phyloP scores from a whole-genome alignment of 1,140 invertebrate genomes.

The Xylocopa sonorina region DNA sequence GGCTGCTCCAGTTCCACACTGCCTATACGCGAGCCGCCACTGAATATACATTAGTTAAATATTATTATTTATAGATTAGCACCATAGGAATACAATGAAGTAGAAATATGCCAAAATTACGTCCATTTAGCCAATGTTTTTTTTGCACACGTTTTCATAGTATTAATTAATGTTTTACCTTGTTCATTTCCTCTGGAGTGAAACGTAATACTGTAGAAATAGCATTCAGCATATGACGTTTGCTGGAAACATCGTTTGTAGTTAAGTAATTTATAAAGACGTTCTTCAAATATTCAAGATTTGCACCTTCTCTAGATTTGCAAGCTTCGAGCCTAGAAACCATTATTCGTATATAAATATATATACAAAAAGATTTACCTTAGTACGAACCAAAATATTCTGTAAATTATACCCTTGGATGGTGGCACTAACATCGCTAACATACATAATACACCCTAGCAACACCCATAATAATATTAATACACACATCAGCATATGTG shows the following conservation, averaged over 20 bases:
- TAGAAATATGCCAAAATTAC: neutral
- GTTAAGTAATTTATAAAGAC: slow-evolving; percentile 92
- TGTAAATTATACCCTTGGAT: no score
- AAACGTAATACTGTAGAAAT: slow-evolving; percentile 93
- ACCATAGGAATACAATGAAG: neutral
- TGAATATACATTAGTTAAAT: neutral
- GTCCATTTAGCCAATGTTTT: neutral
- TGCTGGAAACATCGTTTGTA: slow-evolving; percentile 86
- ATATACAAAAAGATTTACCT: no score
- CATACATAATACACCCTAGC: no score
- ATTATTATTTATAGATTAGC: neutral
- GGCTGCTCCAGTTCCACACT: no score
- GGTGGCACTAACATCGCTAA: no score
- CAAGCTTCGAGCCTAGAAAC: slow-evolving; percentile 86
- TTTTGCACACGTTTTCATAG: neutral
- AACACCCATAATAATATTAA: no score
- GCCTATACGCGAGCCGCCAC: no score
- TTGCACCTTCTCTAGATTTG: slow-evolving; percentile 91
- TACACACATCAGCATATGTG: no score
- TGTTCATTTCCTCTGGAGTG: slow-evolving; percentile 86
- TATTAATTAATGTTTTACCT: slow-evolving; percentile 77
- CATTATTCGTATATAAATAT: neutral
- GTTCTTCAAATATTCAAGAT: slow-evolving; percentile 95
- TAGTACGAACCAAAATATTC: no score
- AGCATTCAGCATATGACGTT: slow-evolving; percentile 93